Conservation (phyloP, 2,113 vertebrate species). For the Cromileptes altivelis region DNA sequence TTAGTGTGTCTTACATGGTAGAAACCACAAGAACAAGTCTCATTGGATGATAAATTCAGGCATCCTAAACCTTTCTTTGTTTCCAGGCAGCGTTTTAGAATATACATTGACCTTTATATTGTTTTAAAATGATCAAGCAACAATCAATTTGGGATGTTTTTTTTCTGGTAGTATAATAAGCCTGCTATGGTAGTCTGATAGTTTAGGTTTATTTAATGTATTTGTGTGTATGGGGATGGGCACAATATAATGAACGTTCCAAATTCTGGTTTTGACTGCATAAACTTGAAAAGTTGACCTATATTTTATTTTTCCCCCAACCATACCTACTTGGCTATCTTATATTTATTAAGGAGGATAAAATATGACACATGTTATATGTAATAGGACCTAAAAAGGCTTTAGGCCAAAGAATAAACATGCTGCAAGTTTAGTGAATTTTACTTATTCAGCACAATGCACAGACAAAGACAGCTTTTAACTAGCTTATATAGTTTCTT, state of each 20-base stretch:
- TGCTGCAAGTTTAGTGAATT: background rate
- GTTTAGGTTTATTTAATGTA: background rate
- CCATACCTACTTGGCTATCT: background rate
- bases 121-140: background rate
- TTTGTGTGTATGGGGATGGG: background rate
- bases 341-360: background rate
- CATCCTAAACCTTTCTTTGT: background rate
- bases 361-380: background rate
- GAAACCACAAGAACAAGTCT: too few species aligned
- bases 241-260: background rate
- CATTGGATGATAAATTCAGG: background rate
- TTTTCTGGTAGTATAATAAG: background rate
- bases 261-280: background rate
- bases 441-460: background rate
- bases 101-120: background rate
- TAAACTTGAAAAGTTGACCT: background rate
- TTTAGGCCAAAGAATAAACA: background rate
- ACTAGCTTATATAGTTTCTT: background rate
- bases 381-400: background rate
- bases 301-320: background rate
- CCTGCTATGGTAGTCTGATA: too few species aligned
- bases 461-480: background rate
- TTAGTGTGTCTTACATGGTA: too few species aligned
- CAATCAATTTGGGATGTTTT: fast-evolving
- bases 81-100: background rate